Conservation (phyloP, 92 coral and sea anemone species). For the Micromussa lordhowensis region DNA sequence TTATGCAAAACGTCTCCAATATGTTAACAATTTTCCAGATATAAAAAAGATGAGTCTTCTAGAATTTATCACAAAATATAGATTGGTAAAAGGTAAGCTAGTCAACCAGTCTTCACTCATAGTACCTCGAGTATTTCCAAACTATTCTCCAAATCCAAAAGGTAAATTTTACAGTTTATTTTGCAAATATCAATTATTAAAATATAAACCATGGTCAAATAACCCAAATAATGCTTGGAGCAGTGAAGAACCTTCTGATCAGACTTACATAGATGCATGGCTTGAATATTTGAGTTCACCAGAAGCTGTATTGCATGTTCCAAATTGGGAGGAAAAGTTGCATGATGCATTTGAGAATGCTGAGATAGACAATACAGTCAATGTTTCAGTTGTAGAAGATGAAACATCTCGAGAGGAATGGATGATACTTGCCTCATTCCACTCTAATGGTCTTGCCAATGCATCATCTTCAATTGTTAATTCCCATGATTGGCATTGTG, state of each 20-base stretch:
- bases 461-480: constrained; percentile 33
- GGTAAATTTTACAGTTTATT: too few relatives aligned
- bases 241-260: constrained; percentile 49
- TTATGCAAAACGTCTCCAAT: constrained; percentile 60
- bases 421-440: too few relatives aligned
- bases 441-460: constrained; percentile 14
- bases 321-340: too few relatives aligned
- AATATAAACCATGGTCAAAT: constrained; percentile 69
- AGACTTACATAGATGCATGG: constrained; percentile 17
- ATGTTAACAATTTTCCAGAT: constrained; percentile 16
- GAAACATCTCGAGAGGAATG: too few relatives aligned
- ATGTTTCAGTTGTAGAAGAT: too few relatives aligned
- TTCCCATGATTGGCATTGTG: constrained; percentile 61
- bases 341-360: too few relatives aligned
- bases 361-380: too few relatives aligned
- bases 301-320: too few relatives aligned
- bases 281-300: too few relatives aligned
- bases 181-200: constrained; percentile 57
- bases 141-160: too few relatives aligned
- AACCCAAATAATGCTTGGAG: constrained; percentile 62
- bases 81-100: constrained; percentile 46
- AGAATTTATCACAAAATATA: constrained; percentile 39
- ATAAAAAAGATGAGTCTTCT: constrained; percentile 43
- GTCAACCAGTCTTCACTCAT: constrained; percentile 18
- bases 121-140: too few relatives aligned